These are phyloP conservation scores for Propithecus perrieri DNA, from an alignment of 2,797 vertebrate species.

Conservation along the genomic window DNA sequence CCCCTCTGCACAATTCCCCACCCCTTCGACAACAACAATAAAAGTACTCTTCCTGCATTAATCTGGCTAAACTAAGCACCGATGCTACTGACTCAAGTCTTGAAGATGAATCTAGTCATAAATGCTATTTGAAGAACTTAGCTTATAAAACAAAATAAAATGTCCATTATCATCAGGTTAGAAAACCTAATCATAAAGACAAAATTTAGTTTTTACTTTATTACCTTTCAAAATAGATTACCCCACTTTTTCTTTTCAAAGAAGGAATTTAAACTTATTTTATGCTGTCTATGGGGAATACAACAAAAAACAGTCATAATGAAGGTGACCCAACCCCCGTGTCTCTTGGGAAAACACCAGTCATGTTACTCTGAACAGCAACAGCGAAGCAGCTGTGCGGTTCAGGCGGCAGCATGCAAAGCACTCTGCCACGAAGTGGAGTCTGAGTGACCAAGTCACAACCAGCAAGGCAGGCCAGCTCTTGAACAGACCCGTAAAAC, in stretches of 20 bases:
- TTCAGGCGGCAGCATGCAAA: rapidly evolving
- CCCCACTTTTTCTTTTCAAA: not conserved
- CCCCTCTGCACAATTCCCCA: too few species aligned
- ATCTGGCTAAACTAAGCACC: not conserved
- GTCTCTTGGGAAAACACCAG: not conserved
- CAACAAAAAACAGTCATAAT: not conserved
- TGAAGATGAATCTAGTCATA: not conserved
- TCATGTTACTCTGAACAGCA: not conserved
- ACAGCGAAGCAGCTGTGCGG: too few species aligned
- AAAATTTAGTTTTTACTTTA: not conserved
- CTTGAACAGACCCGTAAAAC: too few species aligned
- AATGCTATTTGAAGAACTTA: not conserved
- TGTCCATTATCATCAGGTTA: not conserved
- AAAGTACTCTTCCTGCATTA: too few species aligned
- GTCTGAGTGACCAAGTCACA: rapidly evolving
- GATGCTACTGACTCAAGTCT: not conserved
- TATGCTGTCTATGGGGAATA: not conserved
- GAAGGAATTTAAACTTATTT: not conserved
- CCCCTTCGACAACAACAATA: too few species aligned
- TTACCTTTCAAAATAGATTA: not conserved
- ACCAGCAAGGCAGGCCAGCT: not conserved
- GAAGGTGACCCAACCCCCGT: not conserved
- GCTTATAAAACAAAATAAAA: not conserved
- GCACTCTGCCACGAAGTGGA: rapidly evolving
- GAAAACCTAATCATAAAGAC: not conserved